Base-by-base conservation (phyloP, 2,797 vertebrate species). In the Threskiornis aethiopicus region DNA sequence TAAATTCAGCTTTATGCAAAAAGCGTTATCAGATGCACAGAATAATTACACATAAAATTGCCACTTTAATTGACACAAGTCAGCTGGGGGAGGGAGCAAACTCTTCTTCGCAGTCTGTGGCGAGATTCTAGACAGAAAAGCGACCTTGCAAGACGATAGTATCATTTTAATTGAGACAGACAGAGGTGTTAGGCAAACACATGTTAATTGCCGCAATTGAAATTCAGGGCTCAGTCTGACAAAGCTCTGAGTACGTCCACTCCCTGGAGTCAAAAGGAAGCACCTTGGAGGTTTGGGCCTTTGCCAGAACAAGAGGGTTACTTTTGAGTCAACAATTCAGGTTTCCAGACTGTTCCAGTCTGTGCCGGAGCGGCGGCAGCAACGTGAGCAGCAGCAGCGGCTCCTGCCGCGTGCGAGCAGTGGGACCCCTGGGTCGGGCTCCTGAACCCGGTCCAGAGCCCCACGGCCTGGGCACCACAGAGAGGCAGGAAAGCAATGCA, bases 91-190 rank as follows among this genome's bases (percentile, higher is more conserved):
- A 93, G 83, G 87, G 70, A 94, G 33, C 57, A 81, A 93, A 78
- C 57, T 61, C 66, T 31, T 84, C 52, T 85, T 89, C 2, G 3
- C 46, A 70, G 77, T 79, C 89, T 89, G 84, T 83, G 77, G 77
- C 1, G 10, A 78, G 54, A 76, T 91, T 91, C 76, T 87, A 96
- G 95, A 93, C 91, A 93, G 85, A 94, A 91, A 93, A 93, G 85
- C 14, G 62, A 95, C 92, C 87, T 95, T 0, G 18, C 79, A 96
- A 93, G 96, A 96, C 5, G 95, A 94, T 96, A 84, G 92, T 94
- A 97, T 97, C 93, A 3, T 86, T 96, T 96, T 96, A 97, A 96
- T 97, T 96, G 93, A 95, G 82, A 92, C 92, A 96, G 94, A 92
- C 92, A 1, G 87, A 93, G 80, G 90, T 81, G 84, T 95, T 89